Conservation (phyloP, 2,888 invertebrate species). For the Busseola fusca region DNA sequence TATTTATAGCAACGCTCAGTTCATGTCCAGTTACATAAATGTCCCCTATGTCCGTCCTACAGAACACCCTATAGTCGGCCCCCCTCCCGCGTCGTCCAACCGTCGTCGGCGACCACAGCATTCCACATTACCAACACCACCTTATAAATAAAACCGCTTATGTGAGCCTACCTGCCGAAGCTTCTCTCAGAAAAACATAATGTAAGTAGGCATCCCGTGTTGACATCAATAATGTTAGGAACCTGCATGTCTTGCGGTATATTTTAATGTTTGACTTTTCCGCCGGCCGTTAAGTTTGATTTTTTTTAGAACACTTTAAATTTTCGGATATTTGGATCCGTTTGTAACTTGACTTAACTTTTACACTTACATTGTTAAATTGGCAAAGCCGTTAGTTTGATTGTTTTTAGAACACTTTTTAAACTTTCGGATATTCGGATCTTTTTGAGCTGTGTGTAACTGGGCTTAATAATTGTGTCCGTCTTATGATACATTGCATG, state of each 20-base stretch:
- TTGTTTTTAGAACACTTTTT: too few relatives aligned
- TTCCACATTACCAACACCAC: conserved; percentile 84
- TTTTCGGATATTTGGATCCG: background rate
- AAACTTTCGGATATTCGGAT: background rate
- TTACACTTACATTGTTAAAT: background rate
- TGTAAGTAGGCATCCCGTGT: conserved; percentile 73
- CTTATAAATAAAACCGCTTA: conserved; percentile 85
- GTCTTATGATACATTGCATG: background rate
- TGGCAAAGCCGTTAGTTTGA: too few relatives aligned
- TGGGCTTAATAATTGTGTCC: background rate
- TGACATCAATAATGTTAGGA: conserved; percentile 74
- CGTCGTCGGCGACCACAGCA: conserved; percentile 76
- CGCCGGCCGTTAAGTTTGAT: conserved; percentile 25
- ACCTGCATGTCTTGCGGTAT: conserved; percentile 53
- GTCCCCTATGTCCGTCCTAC: conserved; percentile 37
- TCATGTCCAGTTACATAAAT: conserved; percentile 25
- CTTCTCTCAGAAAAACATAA: conserved; percentile 74
- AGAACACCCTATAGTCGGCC: conserved; percentile 74
- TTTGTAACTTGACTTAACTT: background rate
- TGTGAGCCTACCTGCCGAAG: conserved; percentile 80
- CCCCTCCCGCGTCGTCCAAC: conserved; percentile 72
- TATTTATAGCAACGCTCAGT: conserved; percentile 5
- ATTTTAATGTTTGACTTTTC: conserved; percentile 38
- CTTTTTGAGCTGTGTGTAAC: background rate
- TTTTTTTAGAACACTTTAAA: conserved; percentile 16